These are phyloP conservation scores for Cygnus atratus DNA, from an alignment of 2,113 vertebrate species.

Conservation along the genomic window DNA sequence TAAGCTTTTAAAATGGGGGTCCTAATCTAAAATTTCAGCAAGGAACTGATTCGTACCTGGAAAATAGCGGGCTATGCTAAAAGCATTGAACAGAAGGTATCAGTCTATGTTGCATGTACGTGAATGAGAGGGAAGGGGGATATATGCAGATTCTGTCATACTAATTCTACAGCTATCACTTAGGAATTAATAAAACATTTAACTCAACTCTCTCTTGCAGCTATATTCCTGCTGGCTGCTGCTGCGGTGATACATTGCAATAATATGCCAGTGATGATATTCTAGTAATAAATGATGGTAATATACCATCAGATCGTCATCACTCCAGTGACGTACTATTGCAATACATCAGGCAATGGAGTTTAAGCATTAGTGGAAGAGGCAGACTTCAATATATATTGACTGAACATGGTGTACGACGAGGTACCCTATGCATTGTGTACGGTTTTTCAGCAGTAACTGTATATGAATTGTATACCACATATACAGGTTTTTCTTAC, in stretches of 20 bases:
- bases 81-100: background rate
- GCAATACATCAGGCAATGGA: conserved; percentile 32
- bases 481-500: background rate
- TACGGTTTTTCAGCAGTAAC: background rate
- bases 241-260: conserved; percentile 62
- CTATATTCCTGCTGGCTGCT: conserved; percentile 50
- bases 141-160: background rate
- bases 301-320: conserved; percentile 58
- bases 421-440: accelerated
- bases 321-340: conserved; percentile 1
- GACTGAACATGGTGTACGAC: background rate
- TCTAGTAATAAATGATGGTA: conserved; percentile 65
- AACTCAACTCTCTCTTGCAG: background rate
- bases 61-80: background rate
- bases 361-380: conserved; percentile 31
- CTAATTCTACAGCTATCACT: conserved; percentile 4
- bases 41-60: background rate
- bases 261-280: conserved; percentile 69
- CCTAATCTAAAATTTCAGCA: background rate
- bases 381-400: background rate
- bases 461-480: background rate
- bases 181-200: conserved; percentile 52
- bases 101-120: background rate
- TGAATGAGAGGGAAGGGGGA: background rate
- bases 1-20: background rate